Percentiles rank a stretch among this genome's conserved stretches.
Conservation (phyloP, 2,113 vertebrate genomes). For the Motacilla alba region DNA sequence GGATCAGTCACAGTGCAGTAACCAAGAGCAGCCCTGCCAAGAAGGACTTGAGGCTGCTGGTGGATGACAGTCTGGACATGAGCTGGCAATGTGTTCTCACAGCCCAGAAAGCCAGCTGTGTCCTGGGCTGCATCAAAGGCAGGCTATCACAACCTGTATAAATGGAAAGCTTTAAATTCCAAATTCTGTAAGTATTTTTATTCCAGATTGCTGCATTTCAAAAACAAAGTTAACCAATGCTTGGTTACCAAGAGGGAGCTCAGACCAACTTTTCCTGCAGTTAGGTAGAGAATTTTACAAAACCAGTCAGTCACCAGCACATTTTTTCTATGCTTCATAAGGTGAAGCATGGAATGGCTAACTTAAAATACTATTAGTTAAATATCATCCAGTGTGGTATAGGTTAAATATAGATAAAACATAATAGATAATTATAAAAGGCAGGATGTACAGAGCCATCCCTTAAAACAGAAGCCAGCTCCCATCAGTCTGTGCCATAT, state of each 20-base stretch:
- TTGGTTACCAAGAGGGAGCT: background rate
- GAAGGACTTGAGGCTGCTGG: background rate
- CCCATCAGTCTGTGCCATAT: background rate
- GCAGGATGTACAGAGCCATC: background rate
- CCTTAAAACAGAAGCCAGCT: background rate
- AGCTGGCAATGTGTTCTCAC: background rate
- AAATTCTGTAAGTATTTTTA: background rate
- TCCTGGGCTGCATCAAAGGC: background rate
- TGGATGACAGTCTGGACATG: background rate
- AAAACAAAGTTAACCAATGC: background rate
- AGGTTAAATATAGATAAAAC: background rate
- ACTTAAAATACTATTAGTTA: background rate
- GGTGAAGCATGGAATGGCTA: background rate
- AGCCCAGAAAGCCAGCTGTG: background rate
- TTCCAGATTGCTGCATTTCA: background rate
- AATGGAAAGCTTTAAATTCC: background rate
- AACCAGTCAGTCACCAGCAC: background rate
- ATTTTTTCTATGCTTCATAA: background rate
- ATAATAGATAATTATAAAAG: background rate
- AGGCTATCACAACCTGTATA: background rate
- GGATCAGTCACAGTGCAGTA: background rate
- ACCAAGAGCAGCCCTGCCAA: background rate
- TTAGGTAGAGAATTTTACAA: background rate
- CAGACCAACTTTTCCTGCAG: background rate
- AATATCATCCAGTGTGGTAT: background rate